phyloP scores from a whole-genome alignment of 2,888 invertebrate genomes.

The Nymphalis polychloros region DNA sequence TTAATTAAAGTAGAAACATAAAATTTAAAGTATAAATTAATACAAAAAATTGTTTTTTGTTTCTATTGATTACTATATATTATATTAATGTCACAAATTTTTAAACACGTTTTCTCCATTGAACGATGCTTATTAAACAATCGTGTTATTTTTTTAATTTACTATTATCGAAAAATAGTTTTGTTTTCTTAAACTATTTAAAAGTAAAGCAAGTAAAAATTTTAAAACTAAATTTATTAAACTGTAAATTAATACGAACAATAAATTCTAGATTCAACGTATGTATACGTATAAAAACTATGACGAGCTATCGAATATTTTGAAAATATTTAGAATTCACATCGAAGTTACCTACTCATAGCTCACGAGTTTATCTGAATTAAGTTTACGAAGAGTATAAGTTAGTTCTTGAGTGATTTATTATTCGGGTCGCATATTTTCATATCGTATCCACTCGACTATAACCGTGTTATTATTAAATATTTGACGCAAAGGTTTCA shows the following conservation, averaged over 20 bases:
- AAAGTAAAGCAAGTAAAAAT: too few relatives aligned
- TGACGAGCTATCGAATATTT: neutral
- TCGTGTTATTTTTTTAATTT: too few relatives aligned
- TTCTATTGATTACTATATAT: too few relatives aligned
- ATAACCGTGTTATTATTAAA: constrained; percentile 31
- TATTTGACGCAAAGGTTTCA: constrained; percentile 47
- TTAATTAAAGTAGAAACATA: neutral
- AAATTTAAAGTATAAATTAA: neutral
- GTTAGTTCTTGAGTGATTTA: constrained; percentile 1
- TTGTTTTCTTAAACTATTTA: too few relatives aligned
- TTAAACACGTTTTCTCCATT: too few relatives aligned
- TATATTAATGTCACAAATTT: too few relatives aligned
- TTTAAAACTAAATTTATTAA: neutral
- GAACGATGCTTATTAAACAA: too few relatives aligned
- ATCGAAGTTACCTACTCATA: neutral
- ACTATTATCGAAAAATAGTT: too few relatives aligned
- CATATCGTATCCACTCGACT: constrained; percentile 5
- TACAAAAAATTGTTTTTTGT: too few relatives aligned
- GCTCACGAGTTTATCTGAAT: neutral
- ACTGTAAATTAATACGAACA: too few relatives aligned
- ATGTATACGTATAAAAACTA: neutral
- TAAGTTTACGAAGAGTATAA: neutral
- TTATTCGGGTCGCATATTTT: constrained; percentile 7
- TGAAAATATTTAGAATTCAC: constrained; percentile 1
- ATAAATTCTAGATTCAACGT: too few relatives aligned